phyloP scores from a whole-genome alignment of 1,140 invertebrate genomes.

The Listronotus bonariensis region DNA sequence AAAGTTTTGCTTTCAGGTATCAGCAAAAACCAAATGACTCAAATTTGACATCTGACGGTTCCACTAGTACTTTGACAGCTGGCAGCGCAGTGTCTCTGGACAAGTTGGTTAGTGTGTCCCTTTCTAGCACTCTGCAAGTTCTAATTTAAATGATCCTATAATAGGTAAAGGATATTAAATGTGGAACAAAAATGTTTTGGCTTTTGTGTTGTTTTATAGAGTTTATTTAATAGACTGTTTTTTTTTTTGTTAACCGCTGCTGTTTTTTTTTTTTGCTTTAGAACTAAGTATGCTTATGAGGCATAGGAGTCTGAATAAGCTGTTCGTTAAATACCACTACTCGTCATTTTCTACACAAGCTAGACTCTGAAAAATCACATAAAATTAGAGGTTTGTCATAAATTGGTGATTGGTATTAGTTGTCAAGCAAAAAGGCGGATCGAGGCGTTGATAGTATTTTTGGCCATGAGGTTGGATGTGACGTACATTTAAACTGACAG shows the following conservation, averaged over 20 bases:
- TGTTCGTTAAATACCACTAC: no score
- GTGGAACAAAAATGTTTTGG: not conserved
- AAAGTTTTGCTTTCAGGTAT: conserved; percentile 2
- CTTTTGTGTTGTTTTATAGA: conserved; percentile 19
- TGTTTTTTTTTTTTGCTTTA: no score
- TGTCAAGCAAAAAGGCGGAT: no score
- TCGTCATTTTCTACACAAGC: no score
- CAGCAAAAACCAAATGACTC: not conserved
- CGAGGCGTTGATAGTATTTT: no score
- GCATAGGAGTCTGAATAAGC: no score
- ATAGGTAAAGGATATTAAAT: conserved; percentile 35
- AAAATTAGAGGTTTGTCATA: no score
- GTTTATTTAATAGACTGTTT: not conserved
- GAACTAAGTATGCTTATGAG: no score
- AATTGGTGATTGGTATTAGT: no score
- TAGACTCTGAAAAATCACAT: no score
- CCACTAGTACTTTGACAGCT: not conserved
- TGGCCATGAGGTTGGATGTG: no score
- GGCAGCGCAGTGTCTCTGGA: conserved; percentile 19
- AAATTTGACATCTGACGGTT: not conserved
- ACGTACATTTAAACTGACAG: no score
- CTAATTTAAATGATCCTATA: conserved; percentile 39
- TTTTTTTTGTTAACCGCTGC: not conserved
- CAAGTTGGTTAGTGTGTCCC: conserved; percentile 36
- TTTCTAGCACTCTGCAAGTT: conserved; percentile 28